Evolutionary conservation across 2,797 vertebrate genomes (phyloP), one percentile per base, ranked within the genome.

Genomic region (Paguma larvata): DNA sequence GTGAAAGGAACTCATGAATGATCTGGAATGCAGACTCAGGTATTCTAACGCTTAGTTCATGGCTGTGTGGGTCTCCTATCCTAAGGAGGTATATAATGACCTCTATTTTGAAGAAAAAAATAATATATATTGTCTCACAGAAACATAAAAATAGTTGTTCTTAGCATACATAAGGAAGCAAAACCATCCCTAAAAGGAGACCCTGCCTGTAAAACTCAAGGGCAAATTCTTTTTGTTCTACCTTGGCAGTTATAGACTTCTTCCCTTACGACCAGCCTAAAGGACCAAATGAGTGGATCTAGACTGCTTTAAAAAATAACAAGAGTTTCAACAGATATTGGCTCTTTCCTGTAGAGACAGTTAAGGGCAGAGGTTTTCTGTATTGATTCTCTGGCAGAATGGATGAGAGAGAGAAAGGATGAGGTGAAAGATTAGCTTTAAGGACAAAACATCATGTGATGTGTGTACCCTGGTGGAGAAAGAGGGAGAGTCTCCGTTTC

Each of bases 61-160:
- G 9, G 15, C 18, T 3, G 0, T 7, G 8, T 15, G 8, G 9
- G 4, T 5, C 34, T 59, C 7, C 11, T 46, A 6, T 65, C 4
- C 9, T 67, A 38, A 44, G 34, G 48, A 85, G 12, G 2, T 85
- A 38, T 48, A 16, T 21, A 16, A 48, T 21, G n/a, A 72, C 34
- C 13, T 72, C 4, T 14, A 15, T 44, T 30, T 62, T 78, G 25
- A 92, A 78, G 73, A 30, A 32, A 78, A 34, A 46, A 2, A 38
- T 7, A 19, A 2, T 56, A 11, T 3, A 14, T 67, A 9, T 72
- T 27, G 70, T 83, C 38, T 32, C 48, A 44, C 8, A 38, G 63
- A 68, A 91, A 67, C 34, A 5, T n/a, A 44, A 72, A 27, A 87
- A 10, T 53, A 34, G 34, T 11, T 56, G 5, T 19, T 77, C 67